Evolutionary conservation across 2,113 vertebrate species (phyloP).

Genomic region (Tachysurus fulvidraco): DNA sequence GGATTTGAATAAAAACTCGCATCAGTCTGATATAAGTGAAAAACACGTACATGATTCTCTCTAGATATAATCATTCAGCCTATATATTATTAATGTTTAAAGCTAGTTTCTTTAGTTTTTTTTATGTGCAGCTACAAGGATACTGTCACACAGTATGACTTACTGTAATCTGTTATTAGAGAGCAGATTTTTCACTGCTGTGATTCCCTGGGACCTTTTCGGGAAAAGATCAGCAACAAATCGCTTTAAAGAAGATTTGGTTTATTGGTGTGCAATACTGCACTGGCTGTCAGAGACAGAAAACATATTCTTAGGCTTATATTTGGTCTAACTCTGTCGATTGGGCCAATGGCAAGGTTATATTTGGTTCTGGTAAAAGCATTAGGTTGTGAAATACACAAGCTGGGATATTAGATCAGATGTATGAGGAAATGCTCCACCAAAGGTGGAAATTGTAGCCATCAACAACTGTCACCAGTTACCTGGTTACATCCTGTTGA

Average conservation of each 20-base stretch:
- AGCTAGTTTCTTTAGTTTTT: neutral
- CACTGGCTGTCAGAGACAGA: neutral
- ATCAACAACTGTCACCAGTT: neutral
- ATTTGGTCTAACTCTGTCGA: neutral
- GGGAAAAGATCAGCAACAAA: neutral
- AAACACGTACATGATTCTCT: neutral
- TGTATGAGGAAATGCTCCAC: neutral
- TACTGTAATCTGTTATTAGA: constrained; percentile 5
- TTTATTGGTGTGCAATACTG: neutral
- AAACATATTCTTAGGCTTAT: neutral
- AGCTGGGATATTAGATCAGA: neutral
- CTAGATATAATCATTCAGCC: neutral
- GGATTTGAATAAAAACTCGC: neutral
- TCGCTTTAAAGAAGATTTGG: neutral
- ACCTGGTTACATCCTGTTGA: constrained; percentile 4
- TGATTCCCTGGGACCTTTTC: neutral
- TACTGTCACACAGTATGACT: neutral
- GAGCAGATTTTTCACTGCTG: neutral
- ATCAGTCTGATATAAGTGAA: neutral
- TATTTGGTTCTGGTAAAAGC: neutral
- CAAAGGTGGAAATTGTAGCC: neutral
- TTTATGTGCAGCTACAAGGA: neutral
- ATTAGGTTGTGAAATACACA: neutral
- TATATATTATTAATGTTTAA: neutral
- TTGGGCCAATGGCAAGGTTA: neutral